These are phyloP conservation scores for Thunnus albacares DNA, from an alignment of 2,797 vertebrate species.

Conservation along the genomic window DNA sequence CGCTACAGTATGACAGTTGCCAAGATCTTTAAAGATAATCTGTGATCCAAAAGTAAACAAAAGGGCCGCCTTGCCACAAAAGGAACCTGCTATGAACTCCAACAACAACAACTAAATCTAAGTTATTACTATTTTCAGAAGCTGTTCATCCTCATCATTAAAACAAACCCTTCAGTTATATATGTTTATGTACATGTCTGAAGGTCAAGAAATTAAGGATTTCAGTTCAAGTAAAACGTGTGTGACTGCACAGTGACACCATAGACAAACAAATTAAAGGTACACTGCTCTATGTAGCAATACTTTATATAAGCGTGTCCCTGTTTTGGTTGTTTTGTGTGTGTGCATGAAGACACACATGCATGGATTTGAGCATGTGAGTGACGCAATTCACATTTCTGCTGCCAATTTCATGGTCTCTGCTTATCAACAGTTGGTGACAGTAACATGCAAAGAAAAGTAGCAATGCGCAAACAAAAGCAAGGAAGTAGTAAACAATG, in stretches of 20 bases:
- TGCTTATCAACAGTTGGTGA: background rate
- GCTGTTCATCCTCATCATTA: background rate
- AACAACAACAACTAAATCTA: background rate
- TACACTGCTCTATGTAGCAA: too few relatives aligned
- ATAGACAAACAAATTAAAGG: background rate
- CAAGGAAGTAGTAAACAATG: too few relatives aligned
- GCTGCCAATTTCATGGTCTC: background rate
- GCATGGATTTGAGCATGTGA: background rate
- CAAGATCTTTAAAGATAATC: slow-evolving; percentile 33
- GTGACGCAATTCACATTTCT: background rate
- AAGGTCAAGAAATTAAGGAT: background rate
- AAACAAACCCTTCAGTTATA: slow-evolving; percentile 5
- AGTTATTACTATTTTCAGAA: slow-evolving; percentile 7
- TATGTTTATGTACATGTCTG: background rate
- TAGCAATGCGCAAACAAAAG: too few relatives aligned
- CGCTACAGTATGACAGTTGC: slow-evolving; percentile 9
- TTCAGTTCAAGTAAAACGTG: background rate
- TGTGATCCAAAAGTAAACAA: slow-evolving; percentile 49
- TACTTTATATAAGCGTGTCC: too few relatives aligned
- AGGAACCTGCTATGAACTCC: slow-evolving; percentile 9
- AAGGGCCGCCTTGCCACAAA: slow-evolving; percentile 12
- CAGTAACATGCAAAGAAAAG: too few relatives aligned
- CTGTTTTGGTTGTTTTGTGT: background rate
- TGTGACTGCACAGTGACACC: background rate
- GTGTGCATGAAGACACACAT: background rate